Percentiles rank a stretch among this genome's conserved stretches.
These are phyloP conservation scores for Carassius gibelio DNA, from an alignment of 2,113 vertebrate species.

Conservation along the genomic window DNA sequence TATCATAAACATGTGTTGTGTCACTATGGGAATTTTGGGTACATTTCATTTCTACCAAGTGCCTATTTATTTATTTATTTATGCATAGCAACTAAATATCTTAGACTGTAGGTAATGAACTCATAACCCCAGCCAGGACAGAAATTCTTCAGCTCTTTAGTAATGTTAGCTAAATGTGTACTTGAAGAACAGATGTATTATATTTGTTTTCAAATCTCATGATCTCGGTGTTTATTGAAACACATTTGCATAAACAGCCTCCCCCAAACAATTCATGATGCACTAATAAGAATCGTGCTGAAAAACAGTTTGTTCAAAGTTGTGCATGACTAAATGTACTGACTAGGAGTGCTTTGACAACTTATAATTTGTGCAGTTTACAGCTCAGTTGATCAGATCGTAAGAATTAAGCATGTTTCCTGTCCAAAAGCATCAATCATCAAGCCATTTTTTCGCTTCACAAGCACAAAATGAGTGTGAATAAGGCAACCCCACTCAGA, in stretches of 20 bases:
- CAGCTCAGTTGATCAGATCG: constrained; percentile 4
- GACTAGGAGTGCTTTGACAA: background rate
- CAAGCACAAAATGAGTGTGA: constrained; percentile 1
- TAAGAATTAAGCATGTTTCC: background rate
- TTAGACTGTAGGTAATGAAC: constrained; percentile 4
- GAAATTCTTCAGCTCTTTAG: background rate
- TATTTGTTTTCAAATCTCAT: constrained; percentile 3
- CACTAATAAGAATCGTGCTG: background rate
- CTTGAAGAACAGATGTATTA: background rate
- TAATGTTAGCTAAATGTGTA: background rate
- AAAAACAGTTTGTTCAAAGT: background rate
- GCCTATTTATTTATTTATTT: background rate
- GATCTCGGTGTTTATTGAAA: background rate
- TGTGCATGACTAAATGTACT: background rate
- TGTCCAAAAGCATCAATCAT: background rate
- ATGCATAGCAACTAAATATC: background rate
- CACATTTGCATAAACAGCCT: background rate
- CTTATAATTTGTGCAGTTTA: background rate
- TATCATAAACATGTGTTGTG: constrained; percentile 7
- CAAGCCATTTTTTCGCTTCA: background rate
- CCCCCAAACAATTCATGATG: background rate
- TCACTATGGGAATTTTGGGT: background rate
- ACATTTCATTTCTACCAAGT: background rate
- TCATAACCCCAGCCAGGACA: background rate
- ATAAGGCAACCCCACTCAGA: background rate